Percentiles rank a stretch among this genome's conserved stretches.
Conservation (phyloP, 2,797 vertebrate genomes). For the Jordanella pulchra region DNA sequence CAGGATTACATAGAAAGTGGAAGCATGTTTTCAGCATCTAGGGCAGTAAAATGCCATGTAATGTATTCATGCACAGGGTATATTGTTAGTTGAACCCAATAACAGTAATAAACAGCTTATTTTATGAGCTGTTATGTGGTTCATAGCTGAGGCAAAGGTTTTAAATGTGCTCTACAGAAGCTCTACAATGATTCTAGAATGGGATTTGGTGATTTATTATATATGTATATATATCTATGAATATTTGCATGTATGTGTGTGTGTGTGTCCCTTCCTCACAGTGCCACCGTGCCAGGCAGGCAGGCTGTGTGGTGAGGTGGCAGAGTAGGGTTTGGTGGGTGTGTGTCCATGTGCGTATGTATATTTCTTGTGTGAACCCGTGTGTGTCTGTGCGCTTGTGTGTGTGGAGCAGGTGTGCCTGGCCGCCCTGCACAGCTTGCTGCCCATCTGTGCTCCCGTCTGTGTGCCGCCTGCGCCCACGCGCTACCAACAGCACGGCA, state of each 20-base stretch:
- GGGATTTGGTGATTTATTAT: background rate
- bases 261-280: constrained; percentile 54
- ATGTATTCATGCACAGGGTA: no score
- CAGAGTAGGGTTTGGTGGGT: constrained; percentile 55
- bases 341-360: constrained; percentile 20
- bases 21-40: background rate
- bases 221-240: constrained; percentile 15
- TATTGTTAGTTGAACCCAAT: no score
- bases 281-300: constrained; percentile 62
- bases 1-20: background rate
- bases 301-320: constrained; percentile 69
- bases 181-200: no score
- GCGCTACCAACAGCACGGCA: constrained; percentile 78
- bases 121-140: no score
- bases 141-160: no score
- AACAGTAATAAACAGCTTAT: no score
- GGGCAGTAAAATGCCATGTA: background rate
- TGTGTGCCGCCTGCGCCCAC: constrained; percentile 83
- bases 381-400: constrained; percentile 51
- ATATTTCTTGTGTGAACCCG: constrained; percentile 30
- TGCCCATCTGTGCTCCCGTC: constrained; percentile 83
- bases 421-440: constrained; percentile 80
- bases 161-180: no score
- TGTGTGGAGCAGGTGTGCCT: constrained; percentile 79
- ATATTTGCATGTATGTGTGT: constrained; percentile 51